These are phyloP conservation scores for Heliopora coerulea DNA, from an alignment of 92 coral and sea anemone species.

Conservation along the genomic window DNA sequence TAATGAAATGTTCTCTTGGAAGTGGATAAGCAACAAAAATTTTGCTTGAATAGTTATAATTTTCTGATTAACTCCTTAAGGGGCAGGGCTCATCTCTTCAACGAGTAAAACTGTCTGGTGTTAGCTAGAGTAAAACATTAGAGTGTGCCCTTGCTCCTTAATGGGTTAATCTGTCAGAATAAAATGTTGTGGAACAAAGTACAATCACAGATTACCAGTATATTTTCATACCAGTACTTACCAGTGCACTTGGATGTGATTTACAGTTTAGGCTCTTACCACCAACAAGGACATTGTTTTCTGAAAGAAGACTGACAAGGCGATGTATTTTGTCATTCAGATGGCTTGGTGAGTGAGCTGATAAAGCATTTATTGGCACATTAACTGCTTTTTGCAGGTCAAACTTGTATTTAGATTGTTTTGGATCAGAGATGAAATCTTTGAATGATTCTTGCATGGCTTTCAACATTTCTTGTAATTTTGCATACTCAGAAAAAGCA, in stretches of 20 bases:
- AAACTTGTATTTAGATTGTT: slow-evolving; percentile 65
- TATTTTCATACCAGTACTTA: slow-evolving; percentile 42
- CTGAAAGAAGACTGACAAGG: slow-evolving; percentile 65
- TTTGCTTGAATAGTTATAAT: too few species aligned
- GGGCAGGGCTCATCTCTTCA: too few species aligned
- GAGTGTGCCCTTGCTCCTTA: too few species aligned
- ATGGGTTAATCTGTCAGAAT: too few species aligned
- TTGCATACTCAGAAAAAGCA: slow-evolving; percentile 70
- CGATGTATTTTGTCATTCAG: slow-evolving; percentile 80
- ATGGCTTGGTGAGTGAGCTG: slow-evolving; percentile 88
- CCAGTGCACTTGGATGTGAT: slow-evolving; percentile 74
- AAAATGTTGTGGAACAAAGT: background rate
- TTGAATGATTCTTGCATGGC: slow-evolving; percentile 12
- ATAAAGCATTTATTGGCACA: slow-evolving; percentile 90
- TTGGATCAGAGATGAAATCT: slow-evolving; percentile 52
- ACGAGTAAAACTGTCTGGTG: too few species aligned
- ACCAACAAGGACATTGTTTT: slow-evolving; percentile 64
- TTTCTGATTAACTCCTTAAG: too few species aligned
- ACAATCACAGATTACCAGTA: background rate
- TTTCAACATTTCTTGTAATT: slow-evolving; percentile 63
- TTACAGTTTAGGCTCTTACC: slow-evolving; percentile 70
- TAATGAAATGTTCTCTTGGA: too few species aligned
- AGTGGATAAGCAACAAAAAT: too few species aligned
- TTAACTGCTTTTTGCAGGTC: slow-evolving; percentile 88
- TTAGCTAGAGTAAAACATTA: too few species aligned